Base-by-base conservation (phyloP, 2,888 invertebrate genomes). In the Muschampia plurimacula region DNA sequence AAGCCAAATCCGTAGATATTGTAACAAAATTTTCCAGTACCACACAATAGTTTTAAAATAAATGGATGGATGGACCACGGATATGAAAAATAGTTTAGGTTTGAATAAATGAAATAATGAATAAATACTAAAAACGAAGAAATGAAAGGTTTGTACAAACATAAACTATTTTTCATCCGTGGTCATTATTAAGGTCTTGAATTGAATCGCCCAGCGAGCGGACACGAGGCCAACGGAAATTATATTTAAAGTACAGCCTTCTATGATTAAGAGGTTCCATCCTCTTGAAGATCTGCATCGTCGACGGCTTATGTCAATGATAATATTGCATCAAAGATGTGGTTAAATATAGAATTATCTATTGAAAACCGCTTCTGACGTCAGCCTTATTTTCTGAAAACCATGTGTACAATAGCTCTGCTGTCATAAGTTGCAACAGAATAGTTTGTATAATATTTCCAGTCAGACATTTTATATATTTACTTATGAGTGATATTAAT, bases 301-400 rank as follows among this genome's bases (percentile, higher is more conserved):
- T 59, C 70, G n/a, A n/a, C 59, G 10, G 32, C 66, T 70, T 59
- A 46, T 32, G 46, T 70, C 70, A 70, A 65, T 65, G 70, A 65
- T 70, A 70, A 71, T 57, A 49, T n/a, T 39, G 70, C 44, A 57
- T 64, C 64, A 55, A 55, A 55, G 55, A 59, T 57, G 64, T 39
- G 66, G 65, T 60, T 66, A 65, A 70, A 70, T 66, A 60, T 66
- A 66, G 71, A 70, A 65, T 66, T 46, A 59, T 65, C 71, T 60
- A 46, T 71, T 66, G 59, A 46, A 70, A 70, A 57, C 22, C 41
- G 44, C 15, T 65, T 55, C 36, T 69, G 41, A 63, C 63, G 69
- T 69, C 46, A 41, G 5, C 46, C 13, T 10, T 41, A 10, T 49
- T 64, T 28, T 64, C 46, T 64, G 22, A 15, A n/a, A 55, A 22